These are phyloP conservation scores for Chiridota heheva DNA, from an alignment of 35 echinoderm and acorn worm genomes.

Conservation along the genomic window DNA sequence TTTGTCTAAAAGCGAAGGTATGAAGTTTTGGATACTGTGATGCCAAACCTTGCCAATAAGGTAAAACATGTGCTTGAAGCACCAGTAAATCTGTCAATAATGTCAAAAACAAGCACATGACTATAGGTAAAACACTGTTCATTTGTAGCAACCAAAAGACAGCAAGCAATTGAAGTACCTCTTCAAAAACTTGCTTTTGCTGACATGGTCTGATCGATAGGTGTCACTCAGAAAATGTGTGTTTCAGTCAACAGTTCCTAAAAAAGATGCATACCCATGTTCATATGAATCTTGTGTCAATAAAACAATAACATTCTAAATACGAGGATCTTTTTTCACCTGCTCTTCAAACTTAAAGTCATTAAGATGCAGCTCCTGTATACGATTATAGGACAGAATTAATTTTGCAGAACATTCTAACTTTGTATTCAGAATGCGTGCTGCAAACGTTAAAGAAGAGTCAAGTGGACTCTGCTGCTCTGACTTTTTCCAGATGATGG, in stretches of 20 bases:
- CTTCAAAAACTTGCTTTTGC: constrained; percentile 22
- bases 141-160: constrained; percentile 25
- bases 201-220: constrained; percentile 15
- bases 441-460: neutral
- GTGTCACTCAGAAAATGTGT: neutral
- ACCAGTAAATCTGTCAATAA: constrained; percentile 44
- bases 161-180: constrained; percentile 10
- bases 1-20: constrained; percentile 15
- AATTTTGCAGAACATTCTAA: neutral
- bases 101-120: constrained; percentile 37
- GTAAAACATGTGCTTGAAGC: constrained; percentile 32
- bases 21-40: constrained; percentile 33
- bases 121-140: constrained; percentile 2
- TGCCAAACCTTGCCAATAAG: constrained; percentile 21
- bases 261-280: neutral
- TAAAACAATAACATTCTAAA: constrained; percentile 27
- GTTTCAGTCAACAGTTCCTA: neutral
- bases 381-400: neutral
- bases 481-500: neutral
- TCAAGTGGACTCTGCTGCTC: no score
- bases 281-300: neutral
- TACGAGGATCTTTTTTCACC: neutral
- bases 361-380: neutral
- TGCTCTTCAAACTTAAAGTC: neutral
- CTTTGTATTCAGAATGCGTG: neutral